Conservation (phyloP, 2,797 vertebrate genomes). For the Notamacropus eugenii region DNA sequence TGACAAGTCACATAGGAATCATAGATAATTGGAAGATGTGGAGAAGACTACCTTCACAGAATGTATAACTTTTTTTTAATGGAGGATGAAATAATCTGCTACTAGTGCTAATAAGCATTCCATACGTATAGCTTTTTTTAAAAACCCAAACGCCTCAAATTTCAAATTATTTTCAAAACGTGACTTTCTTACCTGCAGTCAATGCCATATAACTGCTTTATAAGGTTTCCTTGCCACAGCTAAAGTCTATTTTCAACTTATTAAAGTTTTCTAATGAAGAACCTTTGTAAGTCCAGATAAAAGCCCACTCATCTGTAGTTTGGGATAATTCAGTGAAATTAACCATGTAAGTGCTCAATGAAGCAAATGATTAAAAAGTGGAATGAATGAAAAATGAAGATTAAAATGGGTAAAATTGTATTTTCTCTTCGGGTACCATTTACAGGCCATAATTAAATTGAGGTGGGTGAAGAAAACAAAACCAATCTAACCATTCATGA, state of each 20-base stretch:
- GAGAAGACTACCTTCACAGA: background rate
- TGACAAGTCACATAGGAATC: background rate
- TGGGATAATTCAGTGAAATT: slow-evolving; percentile 85
- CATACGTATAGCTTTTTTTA: background rate
- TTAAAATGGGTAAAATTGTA: slow-evolving; percentile 77
- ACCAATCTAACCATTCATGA: background rate
- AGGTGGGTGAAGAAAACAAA: slow-evolving; percentile 50
- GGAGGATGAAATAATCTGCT: slow-evolving; percentile 11
- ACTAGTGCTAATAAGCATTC: background rate
- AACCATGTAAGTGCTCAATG: slow-evolving; percentile 84
- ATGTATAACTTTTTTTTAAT: background rate
- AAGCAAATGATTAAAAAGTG: slow-evolving; percentile 86
- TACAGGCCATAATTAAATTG: slow-evolving; percentile 75
- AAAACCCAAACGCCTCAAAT: slow-evolving; percentile 30
- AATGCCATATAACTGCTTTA: slow-evolving; percentile 73
- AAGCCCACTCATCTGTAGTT: slow-evolving; percentile 78
- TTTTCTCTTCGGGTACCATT: slow-evolving; percentile 77
- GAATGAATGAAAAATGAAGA: slow-evolving; percentile 81
- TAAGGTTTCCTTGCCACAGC: slow-evolving; percentile 71
- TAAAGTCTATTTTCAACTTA: slow-evolving; percentile 79
- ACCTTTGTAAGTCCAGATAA: slow-evolving; percentile 77
- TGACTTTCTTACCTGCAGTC: slow-evolving; percentile 48
- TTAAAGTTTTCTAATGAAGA: slow-evolving; percentile 79
- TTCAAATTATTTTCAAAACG: slow-evolving; percentile 54
- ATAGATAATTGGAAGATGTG: background rate